Evolutionary conservation across 1,140 invertebrate species (phyloP).

Genomic region (Prorops nasuta): DNA sequence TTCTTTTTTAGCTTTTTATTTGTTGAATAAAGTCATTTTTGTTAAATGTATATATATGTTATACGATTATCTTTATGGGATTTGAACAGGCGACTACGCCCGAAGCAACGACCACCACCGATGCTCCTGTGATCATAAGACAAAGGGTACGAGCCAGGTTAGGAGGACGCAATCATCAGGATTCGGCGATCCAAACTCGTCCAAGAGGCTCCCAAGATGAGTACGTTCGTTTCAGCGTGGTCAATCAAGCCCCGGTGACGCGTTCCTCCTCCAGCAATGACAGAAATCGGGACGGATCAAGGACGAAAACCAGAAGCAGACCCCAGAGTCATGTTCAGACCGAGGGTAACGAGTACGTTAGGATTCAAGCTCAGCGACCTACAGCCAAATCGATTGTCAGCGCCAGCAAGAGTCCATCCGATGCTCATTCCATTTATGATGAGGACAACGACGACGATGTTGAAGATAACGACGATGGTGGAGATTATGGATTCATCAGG

Average conservation of each 20-base stretch:
- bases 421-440: conserved; percentile 12
- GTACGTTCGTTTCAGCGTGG: conserved; percentile 50
- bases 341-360: conserved; percentile 47
- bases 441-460: conserved; percentile 16
- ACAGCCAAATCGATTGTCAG: conserved; percentile 5
- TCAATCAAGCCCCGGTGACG: conserved; percentile 39
- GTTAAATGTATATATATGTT: too few relatives aligned
- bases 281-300: too few relatives aligned
- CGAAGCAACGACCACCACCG: conserved; percentile 39
- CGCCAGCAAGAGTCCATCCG: conserved; percentile 6
- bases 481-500: conserved; percentile 48
- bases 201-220: conserved; percentile 44
- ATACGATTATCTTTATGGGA: too few relatives aligned
- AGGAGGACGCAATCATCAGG: conserved; percentile 32
- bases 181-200: conserved; percentile 43
- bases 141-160: conserved; percentile 41
- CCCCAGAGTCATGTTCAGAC: conserved; percentile 37
- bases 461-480: conserved; percentile 23
- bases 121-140: conserved; percentile 37
- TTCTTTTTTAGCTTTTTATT: too few relatives aligned
- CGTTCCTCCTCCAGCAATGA: conserved; percentile 6
- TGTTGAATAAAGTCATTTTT: too few relatives aligned
- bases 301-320: conserved; percentile 29
- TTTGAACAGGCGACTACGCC: too few relatives aligned
- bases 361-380: conserved; percentile 33